Base-by-base conservation (phyloP, 2,797 vertebrate genomes). In the Iguana delicatissima region DNA sequence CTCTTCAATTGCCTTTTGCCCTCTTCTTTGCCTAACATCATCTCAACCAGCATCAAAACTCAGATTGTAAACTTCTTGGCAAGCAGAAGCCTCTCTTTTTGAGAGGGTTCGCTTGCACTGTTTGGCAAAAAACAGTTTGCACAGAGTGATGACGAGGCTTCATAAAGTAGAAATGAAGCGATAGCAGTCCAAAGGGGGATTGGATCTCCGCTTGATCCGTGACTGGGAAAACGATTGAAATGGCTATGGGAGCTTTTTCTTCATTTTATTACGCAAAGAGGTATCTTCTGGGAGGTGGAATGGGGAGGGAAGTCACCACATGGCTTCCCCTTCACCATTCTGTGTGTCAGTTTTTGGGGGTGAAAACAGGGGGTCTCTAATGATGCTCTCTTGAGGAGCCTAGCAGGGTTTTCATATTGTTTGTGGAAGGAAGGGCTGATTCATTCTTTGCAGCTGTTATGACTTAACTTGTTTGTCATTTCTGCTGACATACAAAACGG, bases 391-490 rank as follows among this genome's bases (percentile, higher is more conserved):
- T 93, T 89, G 91, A 92, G 85, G 94, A 92, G 80, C 90, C 80
- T 82, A 82, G 90, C 90, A 90, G 93, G 94, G 57, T 87, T 90
- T 76, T 18, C 32, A 84, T 76, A 57, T 38, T 59, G 93, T 87
- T 86, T 94, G 88, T 74, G 91, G 94, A 92, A 94, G 92, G 69
- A 74, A 93, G 94, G 94, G n/a, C 72, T 73, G 73, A 76, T 76
- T 76, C 73, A 96, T 94, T 94, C 95, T 92, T 92, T 91, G 0
- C 52, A 0, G 0, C 64, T 81, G 84, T 59, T 88, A 90, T 94
- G 91, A 89, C 87, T 93, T 94, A 83, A 62, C 73, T 67, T 92
- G 93, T 92, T 1, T 91, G 91, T 93, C 95, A 92, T 92, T 0
- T 0, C 92, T 46, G 74, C 89, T 76, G 83, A 74, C 91, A 92